Evolutionary conservation across 2,113 vertebrate species (phyloP).

Genomic region (Hydrochoerus hydrochaeris): DNA sequence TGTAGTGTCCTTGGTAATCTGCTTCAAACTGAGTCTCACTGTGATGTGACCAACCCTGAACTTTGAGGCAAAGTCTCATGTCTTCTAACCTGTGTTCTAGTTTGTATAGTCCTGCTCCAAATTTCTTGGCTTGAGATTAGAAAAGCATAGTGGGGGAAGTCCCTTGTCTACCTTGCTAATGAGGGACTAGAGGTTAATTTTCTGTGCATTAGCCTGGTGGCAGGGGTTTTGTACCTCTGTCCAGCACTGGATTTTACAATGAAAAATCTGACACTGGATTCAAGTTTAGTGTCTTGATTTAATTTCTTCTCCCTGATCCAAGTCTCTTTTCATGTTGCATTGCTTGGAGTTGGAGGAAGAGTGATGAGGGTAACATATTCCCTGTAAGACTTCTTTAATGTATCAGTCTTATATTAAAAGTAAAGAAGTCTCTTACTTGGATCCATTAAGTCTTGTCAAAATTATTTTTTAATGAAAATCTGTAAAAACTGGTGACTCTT

Average conservation of each 20-base stretch:
- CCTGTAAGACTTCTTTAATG: background rate
- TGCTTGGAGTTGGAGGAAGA: background rate
- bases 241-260: background rate
- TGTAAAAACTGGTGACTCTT: background rate
- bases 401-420: background rate
- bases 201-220: too few relatives aligned
- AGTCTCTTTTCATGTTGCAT: background rate
- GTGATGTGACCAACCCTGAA: background rate
- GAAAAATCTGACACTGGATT: background rate
- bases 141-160: too few relatives aligned
- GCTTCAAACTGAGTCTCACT: background rate
- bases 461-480: background rate
- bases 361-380: background rate
- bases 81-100: background rate
- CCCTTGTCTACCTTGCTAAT: background rate
- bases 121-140: too few relatives aligned
- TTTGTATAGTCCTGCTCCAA: background rate
- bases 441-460: background rate
- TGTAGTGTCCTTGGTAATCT: background rate
- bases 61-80: background rate
- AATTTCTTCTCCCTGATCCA: background rate
- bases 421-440: background rate
- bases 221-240: background rate
- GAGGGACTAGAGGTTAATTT: background rate
- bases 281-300: background rate